Evolutionary conservation across 2,113 vertebrate species (phyloP).

Genomic region (Argyrosomus japonicus): DNA sequence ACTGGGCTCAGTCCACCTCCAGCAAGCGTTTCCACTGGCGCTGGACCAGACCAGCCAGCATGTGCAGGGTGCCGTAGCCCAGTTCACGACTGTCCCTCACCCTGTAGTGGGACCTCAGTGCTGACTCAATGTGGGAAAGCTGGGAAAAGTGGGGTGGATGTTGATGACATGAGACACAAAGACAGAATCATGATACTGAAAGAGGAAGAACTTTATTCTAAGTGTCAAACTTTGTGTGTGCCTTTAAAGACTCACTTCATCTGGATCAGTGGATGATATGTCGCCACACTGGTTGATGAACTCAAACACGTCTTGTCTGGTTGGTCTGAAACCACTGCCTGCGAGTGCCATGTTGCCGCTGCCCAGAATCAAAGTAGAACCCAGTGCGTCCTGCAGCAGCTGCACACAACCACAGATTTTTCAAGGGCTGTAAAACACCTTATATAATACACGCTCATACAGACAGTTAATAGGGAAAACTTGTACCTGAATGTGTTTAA

Average conservation of each 20-base stretch:
- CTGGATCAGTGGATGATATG: constrained; percentile 56
- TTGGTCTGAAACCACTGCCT: constrained; percentile 78
- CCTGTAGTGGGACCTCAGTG: constrained; percentile 80
- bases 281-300: constrained; percentile 86
- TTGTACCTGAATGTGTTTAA: constrained; percentile 81
- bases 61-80: constrained; percentile 78
- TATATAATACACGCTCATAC: background rate
- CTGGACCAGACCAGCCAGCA: constrained; percentile 72
- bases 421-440: background rate
- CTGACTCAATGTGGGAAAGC: constrained; percentile 79
- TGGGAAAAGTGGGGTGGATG: constrained; percentile 35
- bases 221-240: background rate
- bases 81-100: constrained; percentile 82
- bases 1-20: constrained; percentile 68
- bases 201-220: background rate
- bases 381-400: constrained; percentile 82
- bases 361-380: constrained; percentile 71
- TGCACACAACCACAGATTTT: constrained; percentile 53
- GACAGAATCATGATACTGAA: background rate
- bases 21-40: constrained; percentile 65
- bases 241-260: constrained; percentile 72
- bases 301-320: constrained; percentile 84
- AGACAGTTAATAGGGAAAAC: background rate
- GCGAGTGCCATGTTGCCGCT: constrained; percentile 31
- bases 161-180: background rate